Evolutionary conservation across 2,113 vertebrate species (phyloP).

Genomic region (Leptobrachium ailaonicum): DNA sequence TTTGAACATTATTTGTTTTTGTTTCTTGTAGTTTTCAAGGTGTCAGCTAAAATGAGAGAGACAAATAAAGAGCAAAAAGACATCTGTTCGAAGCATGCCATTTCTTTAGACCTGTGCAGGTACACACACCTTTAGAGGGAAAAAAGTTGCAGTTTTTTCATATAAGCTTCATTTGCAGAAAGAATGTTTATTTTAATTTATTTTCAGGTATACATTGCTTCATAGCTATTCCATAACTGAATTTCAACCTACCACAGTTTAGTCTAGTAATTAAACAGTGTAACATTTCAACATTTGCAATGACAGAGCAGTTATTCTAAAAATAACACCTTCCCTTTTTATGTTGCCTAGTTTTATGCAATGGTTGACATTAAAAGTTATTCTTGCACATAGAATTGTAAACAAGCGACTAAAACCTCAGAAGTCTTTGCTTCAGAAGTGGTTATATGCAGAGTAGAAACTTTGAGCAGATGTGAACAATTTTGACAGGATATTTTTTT

Average conservation of each 20-base stretch:
- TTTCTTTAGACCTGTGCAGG: too few relatives aligned
- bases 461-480: conserved; percentile 13
- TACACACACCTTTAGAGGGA: too few relatives aligned
- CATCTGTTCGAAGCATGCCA: too few relatives aligned
- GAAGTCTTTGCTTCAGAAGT: not conserved
- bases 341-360: conserved; percentile 2
- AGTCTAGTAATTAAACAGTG: conserved; percentile 19
- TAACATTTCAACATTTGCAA: conserved; percentile 13
- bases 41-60: too few relatives aligned
- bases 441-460: not conserved
- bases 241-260: not conserved
- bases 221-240: too few relatives aligned
- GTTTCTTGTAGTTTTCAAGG: too few relatives aligned
- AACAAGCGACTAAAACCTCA: conserved; percentile 27
- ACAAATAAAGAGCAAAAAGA: too few relatives aligned
- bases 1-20: too few relatives aligned
- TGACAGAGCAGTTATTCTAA: conserved; percentile 27
- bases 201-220: too few relatives aligned
- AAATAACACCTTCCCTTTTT: conserved; percentile 11
- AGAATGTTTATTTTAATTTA: too few relatives aligned
- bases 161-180: too few relatives aligned
- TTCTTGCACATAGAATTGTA: conserved; percentile 11
- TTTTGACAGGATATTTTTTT: conserved; percentile 17
- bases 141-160: too few relatives aligned
- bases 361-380: conserved; percentile 2